These are phyloP conservation scores for Noctua janthina DNA, from an alignment of 2,888 invertebrate genomes.

Conservation along the genomic window DNA sequence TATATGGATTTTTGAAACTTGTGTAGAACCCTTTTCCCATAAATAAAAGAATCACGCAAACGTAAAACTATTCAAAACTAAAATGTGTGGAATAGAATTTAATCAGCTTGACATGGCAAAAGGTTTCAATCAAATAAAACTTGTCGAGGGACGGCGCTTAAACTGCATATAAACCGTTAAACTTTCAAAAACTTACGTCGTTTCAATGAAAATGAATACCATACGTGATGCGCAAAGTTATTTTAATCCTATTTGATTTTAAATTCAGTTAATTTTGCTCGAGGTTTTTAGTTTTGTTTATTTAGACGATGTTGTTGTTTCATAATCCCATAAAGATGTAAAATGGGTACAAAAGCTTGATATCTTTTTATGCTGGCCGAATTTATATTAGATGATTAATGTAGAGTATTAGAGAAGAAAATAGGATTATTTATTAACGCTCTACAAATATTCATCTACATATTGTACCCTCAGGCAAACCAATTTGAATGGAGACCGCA, in stretches of 20 bases:
- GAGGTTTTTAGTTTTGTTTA: constrained; percentile 13
- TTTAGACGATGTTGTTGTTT: constrained; percentile 30
- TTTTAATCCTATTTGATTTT: constrained; percentile 24
- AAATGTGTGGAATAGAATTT: background rate
- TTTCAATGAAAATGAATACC: constrained; percentile 27
- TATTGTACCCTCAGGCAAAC: background rate
- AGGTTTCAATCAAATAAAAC: constrained; percentile 34
- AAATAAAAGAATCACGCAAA: background rate
- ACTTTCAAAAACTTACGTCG: constrained; percentile 22
- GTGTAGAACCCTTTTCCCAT: background rate
- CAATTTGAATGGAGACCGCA: constrained; percentile 4
- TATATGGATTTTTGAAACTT: background rate
- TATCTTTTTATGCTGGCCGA: constrained; percentile 37
- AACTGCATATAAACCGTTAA: constrained; percentile 25
- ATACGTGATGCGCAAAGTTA: constrained; percentile 6
- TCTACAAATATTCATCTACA: constrained; percentile 12
- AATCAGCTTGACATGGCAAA: constrained; percentile 1
- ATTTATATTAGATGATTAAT: constrained; percentile 43
- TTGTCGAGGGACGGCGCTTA: constrained; percentile 9
- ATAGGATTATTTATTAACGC: constrained; percentile 21
- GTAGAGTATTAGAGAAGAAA: background rate
- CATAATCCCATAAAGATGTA: constrained; percentile 1
- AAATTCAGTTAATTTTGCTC: background rate
- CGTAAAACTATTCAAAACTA: background rate
- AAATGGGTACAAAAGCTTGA: constrained; percentile 8